These are phyloP conservation scores for Sminthopsis crassicaudata DNA, from an alignment of 2,113 vertebrate species.

Conservation along the genomic window DNA sequence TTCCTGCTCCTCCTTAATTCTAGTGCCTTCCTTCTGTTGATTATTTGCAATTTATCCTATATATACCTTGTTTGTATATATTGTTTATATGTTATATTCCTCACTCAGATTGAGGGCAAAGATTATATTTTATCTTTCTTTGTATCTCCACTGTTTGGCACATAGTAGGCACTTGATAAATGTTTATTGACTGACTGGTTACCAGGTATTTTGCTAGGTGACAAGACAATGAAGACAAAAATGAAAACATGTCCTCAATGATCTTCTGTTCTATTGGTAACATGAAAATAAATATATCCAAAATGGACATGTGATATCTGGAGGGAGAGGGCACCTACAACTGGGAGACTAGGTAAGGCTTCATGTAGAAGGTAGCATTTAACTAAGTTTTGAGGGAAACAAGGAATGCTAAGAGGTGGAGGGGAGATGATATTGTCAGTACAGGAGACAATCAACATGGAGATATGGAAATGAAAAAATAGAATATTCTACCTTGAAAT, in stretches of 20 bases:
- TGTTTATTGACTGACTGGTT: not conserved
- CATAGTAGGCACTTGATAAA: not conserved
- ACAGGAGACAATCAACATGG: not conserved
- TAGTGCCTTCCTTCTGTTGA: not conserved
- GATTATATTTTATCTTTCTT: not conserved
- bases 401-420: not conserved
- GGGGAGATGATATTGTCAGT: not conserved
- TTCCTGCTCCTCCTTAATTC: not conserved
- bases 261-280: constrained; percentile 46
- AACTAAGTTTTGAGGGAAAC: constrained; percentile 20
- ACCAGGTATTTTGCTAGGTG: not conserved
- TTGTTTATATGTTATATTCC: not conserved
- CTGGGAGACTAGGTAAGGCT: constrained; percentile 25
- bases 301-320: not conserved
- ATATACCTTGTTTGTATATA: not conserved
- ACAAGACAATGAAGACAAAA: not conserved
- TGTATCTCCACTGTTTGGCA: not conserved
- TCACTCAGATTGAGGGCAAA: not conserved
- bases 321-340: not conserved
- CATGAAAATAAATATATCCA: not conserved
- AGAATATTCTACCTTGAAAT: not conserved
- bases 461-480: not conserved
- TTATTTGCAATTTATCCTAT: not conserved
- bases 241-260: not conserved
- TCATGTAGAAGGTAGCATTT: constrained; percentile 22